These are phyloP conservation scores for Cetoscarus ocellatus DNA, from an alignment of 2,797 vertebrate genomes.

Conservation along the genomic window DNA sequence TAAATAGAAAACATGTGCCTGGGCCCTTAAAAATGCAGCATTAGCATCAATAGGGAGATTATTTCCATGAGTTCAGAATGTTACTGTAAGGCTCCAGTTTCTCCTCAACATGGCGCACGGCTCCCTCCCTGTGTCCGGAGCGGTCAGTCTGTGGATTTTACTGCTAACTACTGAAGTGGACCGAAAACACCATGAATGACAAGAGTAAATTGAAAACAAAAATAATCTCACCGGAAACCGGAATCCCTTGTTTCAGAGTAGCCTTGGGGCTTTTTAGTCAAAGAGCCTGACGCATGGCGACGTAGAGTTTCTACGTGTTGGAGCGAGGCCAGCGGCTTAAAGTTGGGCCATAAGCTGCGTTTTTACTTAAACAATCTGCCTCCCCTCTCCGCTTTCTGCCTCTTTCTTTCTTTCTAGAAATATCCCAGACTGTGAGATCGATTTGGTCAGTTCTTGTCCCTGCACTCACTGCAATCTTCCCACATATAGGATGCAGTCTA, in stretches of 20 bases:
- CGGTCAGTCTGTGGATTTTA: constrained; percentile 46
- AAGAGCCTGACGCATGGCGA: constrained; percentile 52
- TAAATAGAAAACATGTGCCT: constrained; percentile 23
- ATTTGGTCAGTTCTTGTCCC: constrained; percentile 43
- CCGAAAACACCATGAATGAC: constrained; percentile 37
- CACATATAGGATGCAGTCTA: constrained; percentile 61
- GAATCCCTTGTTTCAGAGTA: constrained; percentile 67
- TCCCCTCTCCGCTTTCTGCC: not conserved
- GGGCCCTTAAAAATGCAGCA: not conserved
- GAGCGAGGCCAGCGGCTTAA: constrained; percentile 64
- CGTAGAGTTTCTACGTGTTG: constrained; percentile 63
- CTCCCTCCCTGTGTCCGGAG: constrained; percentile 67
- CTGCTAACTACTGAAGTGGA: constrained; percentile 23
- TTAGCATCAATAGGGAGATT: constrained; percentile 9
- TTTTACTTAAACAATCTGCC: constrained; percentile 67
- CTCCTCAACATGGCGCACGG: constrained; percentile 83
- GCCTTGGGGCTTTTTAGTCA: constrained; percentile 43
- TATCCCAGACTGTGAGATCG: constrained; percentile 59
- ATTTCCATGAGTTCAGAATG: constrained; percentile 36
- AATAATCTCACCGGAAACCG: constrained; percentile 73
- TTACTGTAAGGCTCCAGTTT: constrained; percentile 42
- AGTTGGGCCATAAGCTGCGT: constrained; percentile 67
- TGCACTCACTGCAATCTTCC: constrained; percentile 49
- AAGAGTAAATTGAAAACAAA: constrained; percentile 14
- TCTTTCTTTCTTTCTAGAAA: constrained; percentile 33